Evolutionary conservation across 2,113 vertebrate genomes (phyloP).

Genomic region (Nicator chloris): DNA sequence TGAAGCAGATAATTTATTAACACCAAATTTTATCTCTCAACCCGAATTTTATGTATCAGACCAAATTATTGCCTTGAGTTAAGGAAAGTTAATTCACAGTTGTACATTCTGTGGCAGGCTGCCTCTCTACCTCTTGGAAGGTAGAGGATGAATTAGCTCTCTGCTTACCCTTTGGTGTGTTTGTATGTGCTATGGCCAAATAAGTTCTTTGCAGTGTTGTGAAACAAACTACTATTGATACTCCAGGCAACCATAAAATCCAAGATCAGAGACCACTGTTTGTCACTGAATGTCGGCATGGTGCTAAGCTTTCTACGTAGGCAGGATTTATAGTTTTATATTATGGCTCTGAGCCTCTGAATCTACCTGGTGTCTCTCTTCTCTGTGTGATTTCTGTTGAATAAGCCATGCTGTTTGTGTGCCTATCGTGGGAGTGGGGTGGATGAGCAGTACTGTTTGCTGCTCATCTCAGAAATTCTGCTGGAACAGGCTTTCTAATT

Average conservation of each 20-base stretch:
- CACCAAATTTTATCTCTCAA: constrained; percentile 3
- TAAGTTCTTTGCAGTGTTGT: background rate
- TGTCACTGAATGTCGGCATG: background rate
- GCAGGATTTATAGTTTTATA: constrained; percentile 7
- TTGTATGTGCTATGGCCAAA: background rate
- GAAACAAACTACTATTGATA: background rate
- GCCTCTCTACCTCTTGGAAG: background rate
- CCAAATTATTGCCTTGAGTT: background rate
- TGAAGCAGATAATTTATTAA: background rate
- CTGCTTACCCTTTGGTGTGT: background rate
- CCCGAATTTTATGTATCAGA: constrained; percentile 7
- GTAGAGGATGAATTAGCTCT: background rate
- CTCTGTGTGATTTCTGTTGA: background rate
- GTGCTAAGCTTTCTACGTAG: background rate
- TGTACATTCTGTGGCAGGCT: background rate
- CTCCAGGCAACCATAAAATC: background rate
- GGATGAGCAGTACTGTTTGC: background rate
- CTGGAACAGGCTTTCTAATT: constrained; percentile 21
- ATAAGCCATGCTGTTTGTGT: background rate
- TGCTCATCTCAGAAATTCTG: constrained; percentile 28
- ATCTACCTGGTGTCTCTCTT: background rate
- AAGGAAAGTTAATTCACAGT: background rate
- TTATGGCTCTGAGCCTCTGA: background rate
- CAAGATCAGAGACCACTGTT: background rate
- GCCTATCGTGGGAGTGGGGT: background rate